These are phyloP conservation scores for Pediacus dermestoides DNA, from an alignment of 2,888 invertebrate species.

Conservation along the genomic window DNA sequence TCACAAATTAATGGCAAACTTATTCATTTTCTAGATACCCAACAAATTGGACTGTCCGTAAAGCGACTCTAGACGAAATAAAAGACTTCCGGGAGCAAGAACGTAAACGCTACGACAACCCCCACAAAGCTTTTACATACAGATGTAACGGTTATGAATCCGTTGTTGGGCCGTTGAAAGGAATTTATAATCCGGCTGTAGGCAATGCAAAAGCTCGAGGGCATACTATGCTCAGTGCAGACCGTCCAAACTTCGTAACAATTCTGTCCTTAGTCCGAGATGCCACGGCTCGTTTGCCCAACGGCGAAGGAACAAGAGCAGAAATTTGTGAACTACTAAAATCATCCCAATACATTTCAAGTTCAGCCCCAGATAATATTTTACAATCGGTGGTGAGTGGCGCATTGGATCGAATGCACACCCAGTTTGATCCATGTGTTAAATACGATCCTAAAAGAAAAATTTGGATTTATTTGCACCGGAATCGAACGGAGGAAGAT, in stretches of 20 bases:
- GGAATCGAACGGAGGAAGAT: conserved; percentile 60
- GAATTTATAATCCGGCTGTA: conserved; percentile 66
- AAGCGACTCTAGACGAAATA: conserved; percentile 74
- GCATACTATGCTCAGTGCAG: conserved; percentile 76
- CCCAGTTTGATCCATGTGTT: conserved; percentile 89
- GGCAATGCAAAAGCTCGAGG: conserved; percentile 67
- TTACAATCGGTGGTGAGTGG: conserved; percentile 83
- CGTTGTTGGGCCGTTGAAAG: conserved; percentile 66
- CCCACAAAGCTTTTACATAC: conserved; percentile 83
- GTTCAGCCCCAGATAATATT: conserved; percentile 59
- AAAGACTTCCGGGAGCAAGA: conserved; percentile 77
- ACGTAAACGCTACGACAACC: conserved; percentile 76
- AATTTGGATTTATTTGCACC: conserved; percentile 93
- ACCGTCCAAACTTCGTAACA: conserved; percentile 86
- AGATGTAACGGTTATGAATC: conserved; percentile 81
- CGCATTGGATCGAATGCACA: conserved; percentile 85
- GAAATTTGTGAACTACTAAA: conserved; percentile 85
- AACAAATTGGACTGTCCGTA: conserved; percentile 78
- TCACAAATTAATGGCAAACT: no score
- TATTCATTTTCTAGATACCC: conserved; percentile 56
- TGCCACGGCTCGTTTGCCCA: conserved; percentile 88
- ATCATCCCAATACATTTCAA: conserved; percentile 60
- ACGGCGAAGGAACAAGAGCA: conserved; percentile 88
- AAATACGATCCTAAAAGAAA: conserved; percentile 89
- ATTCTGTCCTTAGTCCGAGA: conserved; percentile 89